A percentile compares a stretch with the other conserved stretches of the same genome.
phyloP scores from a whole-genome alignment of 2,888 invertebrate species.

The Parasteatoda lunata region DNA sequence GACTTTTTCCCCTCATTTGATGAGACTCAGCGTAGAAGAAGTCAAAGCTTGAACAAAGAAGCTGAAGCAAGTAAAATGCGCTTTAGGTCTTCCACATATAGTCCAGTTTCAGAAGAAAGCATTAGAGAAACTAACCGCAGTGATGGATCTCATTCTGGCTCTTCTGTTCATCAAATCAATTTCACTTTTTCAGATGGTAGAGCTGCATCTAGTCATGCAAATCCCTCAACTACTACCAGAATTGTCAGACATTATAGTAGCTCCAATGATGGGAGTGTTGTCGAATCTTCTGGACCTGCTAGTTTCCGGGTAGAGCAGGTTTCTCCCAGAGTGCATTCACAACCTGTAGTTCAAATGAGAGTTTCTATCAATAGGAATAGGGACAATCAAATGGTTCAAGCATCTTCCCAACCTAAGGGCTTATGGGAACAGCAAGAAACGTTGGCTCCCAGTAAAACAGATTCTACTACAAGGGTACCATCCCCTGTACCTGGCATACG shows the following conservation, averaged over 20 bases:
- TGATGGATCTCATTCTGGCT: constrained; percentile 38
- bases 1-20: constrained; percentile 40
- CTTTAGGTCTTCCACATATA: constrained; percentile 42
- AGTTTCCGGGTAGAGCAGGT: constrained; percentile 37
- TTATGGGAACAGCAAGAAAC: constrained; percentile 64
- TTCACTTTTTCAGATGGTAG: constrained; percentile 58
- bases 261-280: constrained; percentile 38
- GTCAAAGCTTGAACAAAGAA: constrained; percentile 53
- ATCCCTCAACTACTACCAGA: constrained; percentile 13
- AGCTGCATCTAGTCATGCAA: constrained; percentile 40
- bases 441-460: constrained; percentile 4
- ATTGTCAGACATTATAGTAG: constrained; percentile 55
- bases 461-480: constrained; percentile 11
- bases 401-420: constrained; percentile 47
- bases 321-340: constrained; percentile 23
- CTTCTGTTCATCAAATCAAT: constrained; percentile 60
- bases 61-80: constrained; percentile 38
- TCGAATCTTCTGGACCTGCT: constrained; percentile 40
- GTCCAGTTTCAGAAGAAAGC: constrained; percentile 57
- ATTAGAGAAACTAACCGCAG: constrained; percentile 22
- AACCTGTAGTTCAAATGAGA: constrained; percentile 65
- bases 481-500: constrained; percentile 64
- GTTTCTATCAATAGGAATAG: constrained; percentile 63
- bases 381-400: constrained; percentile 51
- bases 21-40: constrained; percentile 34